Conservation (phyloP, 2,888 invertebrate genomes). For the Tenthredo scrophulariae region DNA sequence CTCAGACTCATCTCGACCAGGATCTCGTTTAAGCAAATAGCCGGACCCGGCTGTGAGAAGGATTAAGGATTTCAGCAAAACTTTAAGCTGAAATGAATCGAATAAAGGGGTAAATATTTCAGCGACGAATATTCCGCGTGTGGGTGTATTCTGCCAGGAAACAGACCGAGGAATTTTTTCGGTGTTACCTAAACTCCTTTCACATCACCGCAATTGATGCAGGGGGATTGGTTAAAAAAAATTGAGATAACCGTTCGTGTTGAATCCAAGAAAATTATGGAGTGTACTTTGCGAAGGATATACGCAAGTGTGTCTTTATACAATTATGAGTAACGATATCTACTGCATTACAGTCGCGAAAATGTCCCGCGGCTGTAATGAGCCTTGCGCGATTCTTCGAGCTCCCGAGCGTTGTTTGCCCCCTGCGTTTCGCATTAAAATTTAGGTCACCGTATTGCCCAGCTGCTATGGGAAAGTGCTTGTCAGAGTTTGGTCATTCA, state of each 20-base stretch:
- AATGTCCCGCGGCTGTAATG: constrained; percentile 34
- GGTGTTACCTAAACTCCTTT: constrained; percentile 27
- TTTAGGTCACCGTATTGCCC: constrained; percentile 33
- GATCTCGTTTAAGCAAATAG: constrained; percentile 3
- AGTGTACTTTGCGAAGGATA: constrained; percentile 11
- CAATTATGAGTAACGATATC: constrained; percentile 7
- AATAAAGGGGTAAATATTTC: neutral
- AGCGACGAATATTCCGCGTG: constrained; percentile 1
- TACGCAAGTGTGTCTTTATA: neutral
- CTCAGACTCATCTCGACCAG: constrained; percentile 28
- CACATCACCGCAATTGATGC: neutral
- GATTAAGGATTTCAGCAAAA: neutral
- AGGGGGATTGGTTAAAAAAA: neutral
- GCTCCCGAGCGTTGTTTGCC: constrained; percentile 26
- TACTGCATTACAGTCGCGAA: neutral
- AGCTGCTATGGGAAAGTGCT: constrained; percentile 25
- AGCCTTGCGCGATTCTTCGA: constrained; percentile 35
- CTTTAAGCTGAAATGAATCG: neutral
- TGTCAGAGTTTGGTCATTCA: constrained; percentile 37
- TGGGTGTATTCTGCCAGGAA: neutral
- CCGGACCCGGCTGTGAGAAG: neutral
- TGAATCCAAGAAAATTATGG: neutral
- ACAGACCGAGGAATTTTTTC: neutral
- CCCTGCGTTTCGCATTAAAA: constrained; percentile 36
- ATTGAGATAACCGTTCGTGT: neutral